Conservation (phyloP, 1,140 invertebrate species). For the Solen grandis region DNA sequence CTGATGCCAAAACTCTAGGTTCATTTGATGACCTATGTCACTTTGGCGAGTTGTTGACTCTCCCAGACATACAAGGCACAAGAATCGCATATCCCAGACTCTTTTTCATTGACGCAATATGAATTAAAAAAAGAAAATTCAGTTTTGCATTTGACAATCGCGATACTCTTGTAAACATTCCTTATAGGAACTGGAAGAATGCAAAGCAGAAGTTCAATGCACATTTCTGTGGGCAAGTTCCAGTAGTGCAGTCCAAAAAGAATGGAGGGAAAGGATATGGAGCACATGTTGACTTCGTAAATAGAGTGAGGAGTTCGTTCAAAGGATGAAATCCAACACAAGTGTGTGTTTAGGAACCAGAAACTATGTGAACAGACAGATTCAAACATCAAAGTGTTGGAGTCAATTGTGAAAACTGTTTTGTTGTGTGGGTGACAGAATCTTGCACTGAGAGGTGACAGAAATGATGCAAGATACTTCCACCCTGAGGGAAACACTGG, state of each 20-base stretch:
- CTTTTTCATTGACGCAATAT: too few relatives aligned
- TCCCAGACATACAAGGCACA: too few relatives aligned
- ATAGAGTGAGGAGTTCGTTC: not conserved
- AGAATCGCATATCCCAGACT: too few relatives aligned
- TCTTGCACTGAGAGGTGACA: too few relatives aligned
- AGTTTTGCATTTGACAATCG: not conserved
- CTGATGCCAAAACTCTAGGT: too few relatives aligned
- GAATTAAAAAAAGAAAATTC: too few relatives aligned
- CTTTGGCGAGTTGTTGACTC: too few relatives aligned
- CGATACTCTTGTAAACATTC: not conserved
- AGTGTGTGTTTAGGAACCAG: not conserved
- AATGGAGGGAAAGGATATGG: not conserved
- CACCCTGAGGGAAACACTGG: not conserved
- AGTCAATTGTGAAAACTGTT: not conserved
- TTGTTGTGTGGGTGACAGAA: conserved; percentile 13
- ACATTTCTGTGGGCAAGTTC: not conserved
- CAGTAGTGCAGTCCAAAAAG: too few relatives aligned
- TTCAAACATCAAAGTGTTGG: too few relatives aligned
- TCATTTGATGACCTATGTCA: too few relatives aligned
- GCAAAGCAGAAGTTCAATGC: not conserved
- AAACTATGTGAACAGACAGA: not conserved
- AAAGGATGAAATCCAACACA: not conserved
- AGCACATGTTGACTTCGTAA: not conserved
- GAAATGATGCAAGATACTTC: not conserved
- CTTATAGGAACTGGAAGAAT: conserved; percentile 1